Conservation (phyloP, 1,140 invertebrate species). For the Aphelenchoides fujianensis region DNA sequence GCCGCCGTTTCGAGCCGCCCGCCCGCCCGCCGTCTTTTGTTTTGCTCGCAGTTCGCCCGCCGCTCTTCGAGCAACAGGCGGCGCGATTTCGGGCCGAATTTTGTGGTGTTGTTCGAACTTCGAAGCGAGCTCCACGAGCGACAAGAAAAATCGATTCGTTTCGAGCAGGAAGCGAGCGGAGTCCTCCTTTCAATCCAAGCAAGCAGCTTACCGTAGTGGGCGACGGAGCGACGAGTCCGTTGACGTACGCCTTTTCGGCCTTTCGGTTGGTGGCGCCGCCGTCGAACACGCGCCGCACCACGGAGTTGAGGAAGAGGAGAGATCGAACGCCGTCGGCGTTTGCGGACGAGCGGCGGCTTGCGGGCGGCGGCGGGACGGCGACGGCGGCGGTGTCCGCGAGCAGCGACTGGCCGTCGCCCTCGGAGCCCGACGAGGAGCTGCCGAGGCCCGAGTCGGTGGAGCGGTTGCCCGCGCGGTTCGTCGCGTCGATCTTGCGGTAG, state of each 20-base stretch:
- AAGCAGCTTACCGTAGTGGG: not conserved
- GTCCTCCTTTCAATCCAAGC: not conserved
- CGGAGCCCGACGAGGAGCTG: slow-evolving; percentile 4
- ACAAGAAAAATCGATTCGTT: too few relatives aligned
- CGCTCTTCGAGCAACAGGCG: too few relatives aligned
- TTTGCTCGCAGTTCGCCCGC: too few relatives aligned
- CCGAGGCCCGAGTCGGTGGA: slow-evolving; percentile 20
- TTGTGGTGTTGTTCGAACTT: too few relatives aligned
- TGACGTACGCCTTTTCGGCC: slow-evolving; percentile 10
- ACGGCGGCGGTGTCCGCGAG: not conserved
- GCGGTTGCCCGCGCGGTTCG: not conserved
- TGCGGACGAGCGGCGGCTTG: not conserved
- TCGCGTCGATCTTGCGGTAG: slow-evolving; percentile 10
- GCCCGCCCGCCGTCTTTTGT: too few relatives aligned
- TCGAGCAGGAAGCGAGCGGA: not conserved
- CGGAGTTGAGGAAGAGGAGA: not conserved
- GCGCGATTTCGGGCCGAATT: too few relatives aligned
- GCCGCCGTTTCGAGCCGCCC: too few relatives aligned
- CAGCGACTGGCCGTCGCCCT: not conserved
- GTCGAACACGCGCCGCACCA: slow-evolving; percentile 11
- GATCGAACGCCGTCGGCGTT: too few relatives aligned
- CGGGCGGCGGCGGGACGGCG: not conserved
- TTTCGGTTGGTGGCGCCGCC: not conserved
- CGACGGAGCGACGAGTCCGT: not conserved
- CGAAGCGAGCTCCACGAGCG: too few relatives aligned